Percentiles rank a stretch among this genome's conserved stretches.
These are phyloP conservation scores for Alentia gelatinosa DNA, from an alignment of 2,888 invertebrate species.

Conservation along the genomic window DNA sequence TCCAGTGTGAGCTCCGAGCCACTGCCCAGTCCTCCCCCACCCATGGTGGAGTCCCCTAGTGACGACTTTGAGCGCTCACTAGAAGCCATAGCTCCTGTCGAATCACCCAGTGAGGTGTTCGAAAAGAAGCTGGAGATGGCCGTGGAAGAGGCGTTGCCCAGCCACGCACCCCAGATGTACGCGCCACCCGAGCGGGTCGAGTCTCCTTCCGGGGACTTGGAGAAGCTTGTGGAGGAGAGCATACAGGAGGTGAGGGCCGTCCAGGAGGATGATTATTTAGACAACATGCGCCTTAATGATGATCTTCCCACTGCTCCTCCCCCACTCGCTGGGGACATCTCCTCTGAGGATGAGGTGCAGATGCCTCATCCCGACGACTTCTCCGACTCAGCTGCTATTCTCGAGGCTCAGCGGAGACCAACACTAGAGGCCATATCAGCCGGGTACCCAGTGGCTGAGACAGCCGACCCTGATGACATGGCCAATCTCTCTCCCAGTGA, in stretches of 20 bases:
- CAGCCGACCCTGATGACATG: neutral
- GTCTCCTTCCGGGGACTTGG: neutral
- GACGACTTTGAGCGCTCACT: slow-evolving; percentile 20
- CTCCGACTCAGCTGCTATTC: slow-evolving; percentile 23
- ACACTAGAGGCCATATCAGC: slow-evolving; percentile 11
- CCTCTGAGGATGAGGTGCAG: slow-evolving; percentile 56
- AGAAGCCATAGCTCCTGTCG: slow-evolving; percentile 10
- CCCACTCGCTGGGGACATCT: slow-evolving; percentile 30
- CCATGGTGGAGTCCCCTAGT: slow-evolving; percentile 30
- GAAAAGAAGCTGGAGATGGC: neutral
- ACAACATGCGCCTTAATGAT: slow-evolving; percentile 41
- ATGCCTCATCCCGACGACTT: slow-evolving; percentile 15
- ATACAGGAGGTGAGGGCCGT: neutral
- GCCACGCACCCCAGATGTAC: neutral
- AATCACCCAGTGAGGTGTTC: slow-evolving; percentile 35
- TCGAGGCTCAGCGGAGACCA: slow-evolving; percentile 30
- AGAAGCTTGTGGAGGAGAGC: neutral
- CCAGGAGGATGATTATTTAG: slow-evolving; percentile 21
- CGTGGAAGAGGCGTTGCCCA: neutral
- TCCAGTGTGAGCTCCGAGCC: slow-evolving; percentile 3
- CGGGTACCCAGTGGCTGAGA: neutral
- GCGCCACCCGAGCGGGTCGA: neutral
- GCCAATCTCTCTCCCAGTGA: neutral
- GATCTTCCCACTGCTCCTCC: slow-evolving; percentile 31
- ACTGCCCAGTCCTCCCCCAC: slow-evolving; percentile 17